These are phyloP conservation scores for Tolypeutes matacus DNA, from an alignment of 2,797 vertebrate species.

Conservation along the genomic window DNA sequence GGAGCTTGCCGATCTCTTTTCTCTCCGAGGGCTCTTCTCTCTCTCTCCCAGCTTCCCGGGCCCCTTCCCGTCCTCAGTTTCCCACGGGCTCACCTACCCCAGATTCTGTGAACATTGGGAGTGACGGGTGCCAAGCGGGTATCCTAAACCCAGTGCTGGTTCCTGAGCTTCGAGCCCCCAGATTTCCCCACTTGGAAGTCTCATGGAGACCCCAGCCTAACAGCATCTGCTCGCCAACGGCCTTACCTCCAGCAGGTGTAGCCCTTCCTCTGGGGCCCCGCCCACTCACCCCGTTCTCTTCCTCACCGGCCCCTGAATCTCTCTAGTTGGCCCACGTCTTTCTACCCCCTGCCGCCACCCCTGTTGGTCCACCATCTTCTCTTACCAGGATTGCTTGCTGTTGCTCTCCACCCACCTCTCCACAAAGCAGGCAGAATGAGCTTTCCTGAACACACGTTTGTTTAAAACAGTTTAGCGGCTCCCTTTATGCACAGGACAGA, in stretches of 20 bases:
- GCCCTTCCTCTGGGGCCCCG: background rate
- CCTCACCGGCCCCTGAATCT: background rate
- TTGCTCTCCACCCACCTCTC: background rate
- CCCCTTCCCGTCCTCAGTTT: background rate
- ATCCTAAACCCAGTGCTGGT: background rate
- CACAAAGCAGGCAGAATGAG: too few species aligned
- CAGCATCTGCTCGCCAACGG: accelerated
- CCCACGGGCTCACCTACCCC: background rate
- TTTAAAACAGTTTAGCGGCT: background rate
- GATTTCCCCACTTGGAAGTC: too few species aligned
- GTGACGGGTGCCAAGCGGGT: background rate
- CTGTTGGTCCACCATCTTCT: background rate
- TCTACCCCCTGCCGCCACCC: background rate
- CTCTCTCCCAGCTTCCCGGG: background rate
- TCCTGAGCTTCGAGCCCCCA: background rate
- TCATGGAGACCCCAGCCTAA: background rate
- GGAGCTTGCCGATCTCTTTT: background rate
- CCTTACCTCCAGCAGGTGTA: background rate
- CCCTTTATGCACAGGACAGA: too few species aligned
- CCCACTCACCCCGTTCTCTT: background rate
- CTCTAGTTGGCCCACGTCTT: background rate
- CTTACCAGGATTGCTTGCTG: background rate
- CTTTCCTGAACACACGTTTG: background rate
- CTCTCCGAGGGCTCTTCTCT: background rate
- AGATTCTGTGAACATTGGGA: background rate